Percentiles rank a stretch among this genome's conserved stretches.
These are phyloP conservation scores for Andrena haemorrhoa DNA, from an alignment of 2,888 invertebrate genomes.

Conservation along the genomic window DNA sequence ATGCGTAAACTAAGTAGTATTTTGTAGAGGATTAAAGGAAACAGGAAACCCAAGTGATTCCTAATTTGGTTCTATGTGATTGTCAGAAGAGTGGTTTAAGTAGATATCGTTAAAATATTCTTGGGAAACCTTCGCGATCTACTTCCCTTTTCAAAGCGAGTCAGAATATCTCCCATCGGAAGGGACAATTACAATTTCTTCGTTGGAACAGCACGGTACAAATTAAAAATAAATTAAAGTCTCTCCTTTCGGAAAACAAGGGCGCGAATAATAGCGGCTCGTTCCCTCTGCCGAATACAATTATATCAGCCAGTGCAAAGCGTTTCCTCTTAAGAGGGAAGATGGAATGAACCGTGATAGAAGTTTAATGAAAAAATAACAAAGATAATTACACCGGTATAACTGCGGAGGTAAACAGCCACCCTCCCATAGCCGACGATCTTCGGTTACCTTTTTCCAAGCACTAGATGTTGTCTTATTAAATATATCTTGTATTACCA, in stretches of 20 bases:
- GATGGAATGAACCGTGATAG: conserved; percentile 68
- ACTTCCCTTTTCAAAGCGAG: background rate
- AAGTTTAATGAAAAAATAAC: conserved; percentile 80
- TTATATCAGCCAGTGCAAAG: conserved; percentile 49
- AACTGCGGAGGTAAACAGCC: conserved; percentile 60
- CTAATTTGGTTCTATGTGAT: too few species aligned
- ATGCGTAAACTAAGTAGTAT: too few species aligned
- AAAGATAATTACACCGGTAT: conserved; percentile 75
- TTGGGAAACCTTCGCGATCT: background rate
- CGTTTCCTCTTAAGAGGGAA: conserved; percentile 56
- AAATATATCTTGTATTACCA: conserved; percentile 44
- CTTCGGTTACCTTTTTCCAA: conserved; percentile 46
- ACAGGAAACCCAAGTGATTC: too few species aligned
- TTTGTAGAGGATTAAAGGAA: too few species aligned
- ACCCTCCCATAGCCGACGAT: conserved; percentile 53
- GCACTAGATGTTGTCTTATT: conserved; percentile 24
- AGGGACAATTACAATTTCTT: conserved; percentile 78
- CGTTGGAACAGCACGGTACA: conserved; percentile 76
- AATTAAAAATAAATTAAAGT: conserved; percentile 76
- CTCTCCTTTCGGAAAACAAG: conserved; percentile 36
- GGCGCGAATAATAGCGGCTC: conserved; percentile 25
- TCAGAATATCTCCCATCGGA: conserved; percentile 1
- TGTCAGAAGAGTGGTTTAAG: too few species aligned
- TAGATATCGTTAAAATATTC: background rate
- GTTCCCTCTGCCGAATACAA: conserved; percentile 48